These are phyloP conservation scores for Onychomys arenicola DNA, from an alignment of 2,797 vertebrate genomes.

Conservation along the genomic window DNA sequence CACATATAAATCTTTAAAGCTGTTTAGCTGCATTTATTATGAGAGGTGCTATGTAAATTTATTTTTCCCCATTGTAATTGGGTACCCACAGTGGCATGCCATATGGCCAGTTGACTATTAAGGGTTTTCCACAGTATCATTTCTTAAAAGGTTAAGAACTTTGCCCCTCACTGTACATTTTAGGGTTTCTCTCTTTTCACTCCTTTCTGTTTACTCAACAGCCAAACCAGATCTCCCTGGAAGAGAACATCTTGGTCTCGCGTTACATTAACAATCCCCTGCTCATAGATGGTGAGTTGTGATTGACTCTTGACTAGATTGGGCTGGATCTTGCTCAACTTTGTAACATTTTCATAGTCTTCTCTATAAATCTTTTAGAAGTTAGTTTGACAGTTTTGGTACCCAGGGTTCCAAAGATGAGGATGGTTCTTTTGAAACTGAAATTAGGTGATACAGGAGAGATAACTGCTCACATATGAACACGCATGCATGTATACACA, in stretches of 20 bases:
- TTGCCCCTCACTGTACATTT: slow-evolving; percentile 1
- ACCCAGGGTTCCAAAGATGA: slow-evolving; percentile 24
- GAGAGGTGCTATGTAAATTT: background rate
- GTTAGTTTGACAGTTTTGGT: slow-evolving; percentile 31
- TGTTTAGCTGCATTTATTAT: slow-evolving; percentile 52
- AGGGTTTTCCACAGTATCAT: slow-evolving; percentile 42
- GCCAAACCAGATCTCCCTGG: slow-evolving; percentile 96
- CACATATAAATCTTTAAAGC: slow-evolving; percentile 62
- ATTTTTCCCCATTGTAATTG: slow-evolving; percentile 4
- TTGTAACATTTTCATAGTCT: slow-evolving; percentile 29
- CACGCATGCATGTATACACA: too few relatives aligned
- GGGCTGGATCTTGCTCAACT: background rate
- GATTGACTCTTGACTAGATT: background rate
- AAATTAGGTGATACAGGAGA: slow-evolving; percentile 49
- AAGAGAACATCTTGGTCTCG: slow-evolving; percentile 97
- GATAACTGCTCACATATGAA: background rate
- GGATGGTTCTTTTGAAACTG: slow-evolving; percentile 39
- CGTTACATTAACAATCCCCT: slow-evolving; percentile 97
- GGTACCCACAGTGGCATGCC: background rate
- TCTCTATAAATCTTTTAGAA: slow-evolving; percentile 33
- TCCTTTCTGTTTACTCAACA: slow-evolving; percentile 84
- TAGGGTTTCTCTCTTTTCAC: slow-evolving; percentile 61
- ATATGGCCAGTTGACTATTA: background rate
- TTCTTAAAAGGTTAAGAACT: slow-evolving; percentile 54
- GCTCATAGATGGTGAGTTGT: slow-evolving; percentile 96